Evolutionary conservation across 2,113 vertebrate species (phyloP), one percentile per base, ranked within the genome.

Genomic region (Otus sunia): DNA sequence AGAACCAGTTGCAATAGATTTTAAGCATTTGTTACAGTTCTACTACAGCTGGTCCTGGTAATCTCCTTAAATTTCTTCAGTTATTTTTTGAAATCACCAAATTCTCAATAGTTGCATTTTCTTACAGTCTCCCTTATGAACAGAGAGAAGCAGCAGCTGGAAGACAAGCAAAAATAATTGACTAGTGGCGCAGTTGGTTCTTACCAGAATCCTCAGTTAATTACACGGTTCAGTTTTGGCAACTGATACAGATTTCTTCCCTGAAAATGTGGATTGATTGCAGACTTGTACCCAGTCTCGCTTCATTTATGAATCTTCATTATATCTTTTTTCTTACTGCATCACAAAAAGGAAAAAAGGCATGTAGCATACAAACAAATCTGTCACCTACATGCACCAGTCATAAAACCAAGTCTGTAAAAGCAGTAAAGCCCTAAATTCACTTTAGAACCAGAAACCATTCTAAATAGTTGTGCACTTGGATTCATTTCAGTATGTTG

Each of bases 151-250:
- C 55, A 75, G 36, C 97, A 98, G 97, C 97, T 98, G 97, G 94
- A 97, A 96, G 78, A 94, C 55, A 93, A 76, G 88, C 91, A 63
- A 92, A 98, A 97, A 96, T 96, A 97, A 97, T 97, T 97, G 96
- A 95, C 94, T 97, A 92, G 95, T 97, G 94, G 91, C 94, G 95
- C 94, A 96, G 93, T 97, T 97, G 86, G 50, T 97, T 97, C 97
- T 98, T 97, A 98, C 97, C 97, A 98, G 97, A 96, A 97, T 97
- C 91, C 91, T 97, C 88, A 90, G 92, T 98, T 97, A 97, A 96
- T 98, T 97, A 96, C 86, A 95, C 3, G 17, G 85, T 97, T 98
- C 90, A 95, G 78, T 98, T 98, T 97, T 98, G 97, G 98, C 97
- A 97, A 96, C 78, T 47, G 79, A 93, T 96, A 96, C 75, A 96